phyloP scores from a whole-genome alignment of 1,140 invertebrate species.

The Hirudo medicinalis region DNA sequence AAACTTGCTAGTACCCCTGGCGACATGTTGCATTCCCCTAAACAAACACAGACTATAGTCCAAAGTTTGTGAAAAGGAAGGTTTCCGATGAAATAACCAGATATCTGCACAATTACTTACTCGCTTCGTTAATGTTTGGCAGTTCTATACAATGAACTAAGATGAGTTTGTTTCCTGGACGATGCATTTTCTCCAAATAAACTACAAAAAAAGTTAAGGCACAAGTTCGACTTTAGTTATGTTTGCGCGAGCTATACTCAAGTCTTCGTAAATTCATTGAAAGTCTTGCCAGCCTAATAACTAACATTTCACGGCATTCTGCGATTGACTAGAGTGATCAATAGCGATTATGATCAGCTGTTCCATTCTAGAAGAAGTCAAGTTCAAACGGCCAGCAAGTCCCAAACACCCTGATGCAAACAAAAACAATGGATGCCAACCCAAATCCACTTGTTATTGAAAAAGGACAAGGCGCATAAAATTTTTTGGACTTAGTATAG shows the following conservation, averaged over 20 bases:
- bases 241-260: not conserved
- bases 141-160: constrained; percentile 24
- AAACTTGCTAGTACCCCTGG: constrained; percentile 22
- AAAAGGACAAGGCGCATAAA: too few relatives aligned
- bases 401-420: too few relatives aligned
- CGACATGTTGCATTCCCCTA: constrained; percentile 21
- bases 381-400: too few relatives aligned
- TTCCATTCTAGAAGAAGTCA: too few relatives aligned
- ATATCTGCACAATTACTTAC: constrained; percentile 11
- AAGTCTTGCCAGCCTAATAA: not conserved
- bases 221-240: not conserved
- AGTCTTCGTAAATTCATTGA: not conserved
- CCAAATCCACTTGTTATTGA: too few relatives aligned
- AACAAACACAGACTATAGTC: not conserved
- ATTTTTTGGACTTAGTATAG: too few relatives aligned
- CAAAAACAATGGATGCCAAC: too few relatives aligned
- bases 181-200: constrained; percentile 21
- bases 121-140: constrained; percentile 17
- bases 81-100: not conserved
- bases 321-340: constrained; percentile 22
- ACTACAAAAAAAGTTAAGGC: constrained; percentile 13
- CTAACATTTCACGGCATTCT: constrained; percentile 23
- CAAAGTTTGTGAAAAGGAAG: not conserved
- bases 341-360: constrained; percentile 22
- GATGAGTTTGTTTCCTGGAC: constrained; percentile 22